phyloP scores from a whole-genome alignment of 2,113 vertebrate species.

The Clinocottus analis region DNA sequence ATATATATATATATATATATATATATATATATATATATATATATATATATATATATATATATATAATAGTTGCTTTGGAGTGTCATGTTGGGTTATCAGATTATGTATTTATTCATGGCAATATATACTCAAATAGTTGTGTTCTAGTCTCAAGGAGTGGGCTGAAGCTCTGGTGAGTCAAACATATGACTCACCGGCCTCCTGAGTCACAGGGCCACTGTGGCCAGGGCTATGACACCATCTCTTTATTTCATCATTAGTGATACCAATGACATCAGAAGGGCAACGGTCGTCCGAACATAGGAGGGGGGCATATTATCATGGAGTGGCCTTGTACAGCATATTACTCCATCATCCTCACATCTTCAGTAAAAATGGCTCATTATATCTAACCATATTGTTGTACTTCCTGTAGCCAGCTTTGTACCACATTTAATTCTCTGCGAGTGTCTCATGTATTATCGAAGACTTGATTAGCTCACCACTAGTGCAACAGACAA shows the following conservation, averaged over 20 bases:
- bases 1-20: too few species aligned
- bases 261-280: constrained; percentile 31
- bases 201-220: constrained; percentile 25
- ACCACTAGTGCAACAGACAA: constrained; percentile 36
- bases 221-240: constrained; percentile 48
- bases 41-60: too few species aligned
- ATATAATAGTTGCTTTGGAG: neutral
- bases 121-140: constrained; percentile 19
- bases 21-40: too few species aligned
- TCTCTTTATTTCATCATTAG: constrained; percentile 70
- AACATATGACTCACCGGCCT: constrained; percentile 43
- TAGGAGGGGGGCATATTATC: neutral
- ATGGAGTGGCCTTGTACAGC: neutral
- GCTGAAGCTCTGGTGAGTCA: constrained; percentile 24
- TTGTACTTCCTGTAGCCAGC: neutral
- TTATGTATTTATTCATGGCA: constrained; percentile 9
- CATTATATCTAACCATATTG: constrained; percentile 31
- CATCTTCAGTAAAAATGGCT: constrained; percentile 23
- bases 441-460: constrained; percentile 40
- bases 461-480: constrained; percentile 44
- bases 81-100: constrained; percentile 12
- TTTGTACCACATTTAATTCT: constrained; percentile 40
- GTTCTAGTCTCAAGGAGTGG: neutral
- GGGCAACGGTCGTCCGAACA: constrained; percentile 32
- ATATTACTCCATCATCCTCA: constrained; percentile 13